phyloP scores from a whole-genome alignment of 2,888 invertebrate species.

The Troilus luridus region DNA sequence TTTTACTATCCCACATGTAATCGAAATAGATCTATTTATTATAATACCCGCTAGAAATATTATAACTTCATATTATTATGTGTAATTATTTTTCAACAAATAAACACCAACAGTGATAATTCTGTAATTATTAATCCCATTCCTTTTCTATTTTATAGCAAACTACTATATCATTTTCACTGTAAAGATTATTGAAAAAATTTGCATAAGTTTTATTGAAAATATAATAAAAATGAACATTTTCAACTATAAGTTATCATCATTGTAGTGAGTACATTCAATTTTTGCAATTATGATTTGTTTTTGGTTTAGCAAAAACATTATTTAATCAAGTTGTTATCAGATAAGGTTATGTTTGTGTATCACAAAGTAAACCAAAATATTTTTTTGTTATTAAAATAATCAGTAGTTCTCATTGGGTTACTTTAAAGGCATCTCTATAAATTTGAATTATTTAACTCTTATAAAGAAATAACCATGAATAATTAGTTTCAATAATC shows the following conservation, averaged over 20 bases:
- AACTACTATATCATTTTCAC: background rate
- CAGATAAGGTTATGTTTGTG: background rate
- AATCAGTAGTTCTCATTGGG: too few relatives aligned
- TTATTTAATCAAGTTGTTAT: background rate
- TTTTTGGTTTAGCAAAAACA: background rate
- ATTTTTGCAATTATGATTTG: background rate
- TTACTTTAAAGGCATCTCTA: too few relatives aligned
- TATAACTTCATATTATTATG: slow-evolving; percentile 26
- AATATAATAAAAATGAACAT: background rate
- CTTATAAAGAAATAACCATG: too few relatives aligned
- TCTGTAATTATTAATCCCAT: background rate
- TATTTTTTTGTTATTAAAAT: background rate
- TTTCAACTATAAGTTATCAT: background rate
- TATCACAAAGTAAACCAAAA: background rate
- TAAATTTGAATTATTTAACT: too few relatives aligned
- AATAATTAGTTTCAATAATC: too few relatives aligned
- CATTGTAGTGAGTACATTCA: background rate
- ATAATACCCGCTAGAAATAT: slow-evolving; percentile 32
- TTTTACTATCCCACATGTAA: background rate
- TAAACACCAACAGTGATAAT: slow-evolving; percentile 33
- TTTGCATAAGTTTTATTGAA: background rate
- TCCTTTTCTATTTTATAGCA: background rate
- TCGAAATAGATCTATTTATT: background rate
- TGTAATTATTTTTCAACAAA: slow-evolving; percentile 49
- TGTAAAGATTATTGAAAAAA: background rate